Percentiles rank a stretch among this genome's conserved stretches.
These are phyloP conservation scores for Distichodus sexfasciatus DNA, from an alignment of 2,797 vertebrate genomes.

Conservation along the genomic window DNA sequence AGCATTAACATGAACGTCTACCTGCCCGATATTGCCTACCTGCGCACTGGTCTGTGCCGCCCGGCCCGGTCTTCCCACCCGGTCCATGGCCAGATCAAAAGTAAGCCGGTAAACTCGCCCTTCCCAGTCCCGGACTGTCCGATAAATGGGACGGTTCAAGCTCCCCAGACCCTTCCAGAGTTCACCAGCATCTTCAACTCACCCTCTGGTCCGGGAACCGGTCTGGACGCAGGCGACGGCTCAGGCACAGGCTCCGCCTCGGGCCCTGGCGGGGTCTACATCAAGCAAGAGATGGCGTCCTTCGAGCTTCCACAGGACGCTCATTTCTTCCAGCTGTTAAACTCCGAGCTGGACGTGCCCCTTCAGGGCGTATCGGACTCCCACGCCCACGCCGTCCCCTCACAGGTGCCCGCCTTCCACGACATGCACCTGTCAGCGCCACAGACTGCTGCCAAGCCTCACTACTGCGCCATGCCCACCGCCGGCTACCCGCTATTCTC, in stretches of 20 bases:
- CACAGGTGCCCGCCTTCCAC: conserved; percentile 83
- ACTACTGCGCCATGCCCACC: conserved; percentile 80
- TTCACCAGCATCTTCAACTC: conserved; percentile 95
- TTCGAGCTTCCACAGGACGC: conserved; percentile 87
- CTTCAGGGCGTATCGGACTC: conserved; percentile 74
- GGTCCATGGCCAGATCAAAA: conserved; percentile 83
- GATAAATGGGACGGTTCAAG: conserved; percentile 57
- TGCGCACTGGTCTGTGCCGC: conserved; percentile 90
- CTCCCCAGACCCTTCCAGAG: conserved; percentile 82
- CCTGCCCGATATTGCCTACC: conserved; percentile 89
- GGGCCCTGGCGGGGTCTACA: conserved; percentile 83
- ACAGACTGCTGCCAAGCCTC: conserved; percentile 83
- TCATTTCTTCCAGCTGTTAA: conserved; percentile 94
- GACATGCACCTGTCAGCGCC: conserved; percentile 78
- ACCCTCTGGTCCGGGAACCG: conserved; percentile 58
- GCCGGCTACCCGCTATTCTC: conserved; percentile 81
- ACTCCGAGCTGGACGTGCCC: conserved; percentile 85
- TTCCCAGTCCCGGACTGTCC: conserved; percentile 83
- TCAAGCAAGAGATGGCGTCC: conserved; percentile 94
- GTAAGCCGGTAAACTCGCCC: conserved; percentile 75
- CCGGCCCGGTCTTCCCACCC: conserved; percentile 61
- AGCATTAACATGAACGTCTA: conserved; percentile 99
- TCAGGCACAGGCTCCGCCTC: too few relatives aligned
- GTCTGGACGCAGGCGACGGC: conserved; percentile 59
- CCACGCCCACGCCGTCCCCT: conserved; percentile 75